These are phyloP conservation scores for Laupala kohalensis DNA, from an alignment of 1,140 invertebrate species.

Conservation along the genomic window DNA sequence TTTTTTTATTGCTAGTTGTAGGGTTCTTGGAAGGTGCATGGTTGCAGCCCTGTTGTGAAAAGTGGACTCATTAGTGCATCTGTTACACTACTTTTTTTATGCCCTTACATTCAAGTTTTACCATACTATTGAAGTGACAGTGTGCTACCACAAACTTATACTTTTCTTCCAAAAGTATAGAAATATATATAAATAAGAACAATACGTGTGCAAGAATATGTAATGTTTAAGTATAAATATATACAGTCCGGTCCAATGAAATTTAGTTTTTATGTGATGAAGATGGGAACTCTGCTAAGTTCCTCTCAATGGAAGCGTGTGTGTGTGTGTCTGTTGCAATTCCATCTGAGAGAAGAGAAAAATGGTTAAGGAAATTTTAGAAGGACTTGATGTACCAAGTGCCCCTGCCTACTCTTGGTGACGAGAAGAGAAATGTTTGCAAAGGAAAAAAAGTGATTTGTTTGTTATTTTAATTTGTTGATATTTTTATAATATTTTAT, in stretches of 20 bases:
- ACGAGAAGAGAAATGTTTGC: background rate
- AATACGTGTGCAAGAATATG: background rate
- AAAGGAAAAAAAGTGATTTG: background rate
- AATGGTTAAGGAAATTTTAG: background rate
- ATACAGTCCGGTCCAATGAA: constrained; percentile 10
- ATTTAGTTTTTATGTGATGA: constrained; percentile 4
- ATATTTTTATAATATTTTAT: background rate
- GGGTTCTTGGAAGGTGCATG: background rate
- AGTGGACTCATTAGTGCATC: background rate
- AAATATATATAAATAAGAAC: background rate
- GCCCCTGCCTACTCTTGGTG: background rate
- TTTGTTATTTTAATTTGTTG: background rate
- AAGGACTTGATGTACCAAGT: background rate
- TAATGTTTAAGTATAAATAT: background rate
- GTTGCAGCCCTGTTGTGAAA: background rate
- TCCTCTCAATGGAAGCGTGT: background rate
- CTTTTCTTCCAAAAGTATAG: background rate
- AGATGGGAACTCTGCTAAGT: background rate
- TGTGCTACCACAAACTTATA: background rate
- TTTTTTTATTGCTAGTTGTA: background rate
- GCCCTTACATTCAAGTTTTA: background rate
- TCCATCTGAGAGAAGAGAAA: background rate
- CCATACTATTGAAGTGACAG: background rate
- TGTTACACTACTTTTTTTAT: background rate
- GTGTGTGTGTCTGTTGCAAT: background rate